phyloP scores from a whole-genome alignment of 2,797 vertebrate species.

The Amazona ochrocephala region DNA sequence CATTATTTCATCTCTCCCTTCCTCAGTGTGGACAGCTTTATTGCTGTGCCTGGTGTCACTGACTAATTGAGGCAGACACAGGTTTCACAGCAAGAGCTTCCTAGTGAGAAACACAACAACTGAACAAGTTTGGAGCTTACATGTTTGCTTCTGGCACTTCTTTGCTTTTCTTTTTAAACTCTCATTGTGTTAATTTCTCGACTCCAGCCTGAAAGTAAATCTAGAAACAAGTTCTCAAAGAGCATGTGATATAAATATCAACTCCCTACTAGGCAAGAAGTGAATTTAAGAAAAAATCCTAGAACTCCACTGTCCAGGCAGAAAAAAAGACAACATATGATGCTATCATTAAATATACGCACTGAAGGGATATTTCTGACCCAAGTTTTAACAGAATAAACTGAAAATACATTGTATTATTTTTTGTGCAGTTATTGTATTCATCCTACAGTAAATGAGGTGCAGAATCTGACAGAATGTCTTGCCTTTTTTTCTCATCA shows the following conservation, averaged over 20 bases:
- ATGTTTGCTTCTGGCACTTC: not conserved
- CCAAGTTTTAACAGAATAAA: not conserved
- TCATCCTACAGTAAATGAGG: not conserved
- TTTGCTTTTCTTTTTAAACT: not conserved
- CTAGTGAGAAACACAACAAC: not conserved
- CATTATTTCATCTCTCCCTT: not conserved
- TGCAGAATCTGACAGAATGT: not conserved
- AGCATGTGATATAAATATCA: conserved; percentile 1
- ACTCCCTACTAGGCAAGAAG: not conserved
- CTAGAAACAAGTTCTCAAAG: conserved; percentile 1
- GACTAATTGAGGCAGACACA: not conserved
- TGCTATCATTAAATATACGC: not conserved
- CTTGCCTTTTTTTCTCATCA: not conserved
- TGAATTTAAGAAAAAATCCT: not conserved
- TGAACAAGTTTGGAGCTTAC: not conserved
- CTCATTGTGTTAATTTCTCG: not conserved
- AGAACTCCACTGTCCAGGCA: not conserved
- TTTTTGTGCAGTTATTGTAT: not conserved
- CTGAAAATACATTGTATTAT: not conserved
- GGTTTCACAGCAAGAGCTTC: not conserved
- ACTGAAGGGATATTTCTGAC: not conserved
- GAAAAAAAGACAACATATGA: not conserved
- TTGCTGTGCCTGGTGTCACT: not conserved
- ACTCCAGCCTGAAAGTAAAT: conserved; percentile 7
- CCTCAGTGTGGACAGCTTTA: not conserved